Evolutionary conservation across 2,888 invertebrate genomes (phyloP).

Genomic region (Conistra vaccinii): DNA sequence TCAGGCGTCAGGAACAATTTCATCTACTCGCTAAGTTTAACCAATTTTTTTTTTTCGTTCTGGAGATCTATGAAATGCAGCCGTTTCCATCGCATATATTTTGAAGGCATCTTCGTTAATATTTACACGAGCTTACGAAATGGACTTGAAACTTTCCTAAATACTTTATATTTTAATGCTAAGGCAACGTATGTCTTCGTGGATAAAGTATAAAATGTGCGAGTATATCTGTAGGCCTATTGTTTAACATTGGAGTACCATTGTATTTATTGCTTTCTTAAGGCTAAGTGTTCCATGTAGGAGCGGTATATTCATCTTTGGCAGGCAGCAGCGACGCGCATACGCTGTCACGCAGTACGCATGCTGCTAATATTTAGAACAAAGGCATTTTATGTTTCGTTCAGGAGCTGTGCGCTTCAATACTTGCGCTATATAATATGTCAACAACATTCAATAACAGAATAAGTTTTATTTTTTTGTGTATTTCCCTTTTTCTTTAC

Average conservation of each 20-base stretch:
- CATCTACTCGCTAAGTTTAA: constrained; percentile 88
- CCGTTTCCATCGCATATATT: constrained; percentile 88
- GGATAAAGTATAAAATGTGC: constrained; percentile 47
- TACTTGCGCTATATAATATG: constrained; percentile 64
- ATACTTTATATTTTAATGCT: constrained; percentile 58
- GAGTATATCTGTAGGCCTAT: constrained; percentile 55
- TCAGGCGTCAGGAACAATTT: constrained; percentile 90
- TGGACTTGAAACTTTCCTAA: constrained; percentile 56
- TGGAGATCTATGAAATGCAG: constrained; percentile 82
- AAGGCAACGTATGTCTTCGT: constrained; percentile 62
- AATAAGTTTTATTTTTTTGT: constrained; percentile 73
- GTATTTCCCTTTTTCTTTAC: constrained; percentile 70
- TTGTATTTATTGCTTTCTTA: constrained; percentile 65
- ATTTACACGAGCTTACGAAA: constrained; percentile 63
- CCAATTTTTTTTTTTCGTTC: constrained; percentile 82
- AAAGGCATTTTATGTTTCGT: constrained; percentile 59
- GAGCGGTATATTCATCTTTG: constrained; percentile 56
- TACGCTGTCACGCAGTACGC: constrained; percentile 27
- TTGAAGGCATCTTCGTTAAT: constrained; percentile 66
- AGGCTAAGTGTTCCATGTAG: constrained; percentile 53
- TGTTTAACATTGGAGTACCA: constrained; percentile 41
- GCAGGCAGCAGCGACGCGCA: constrained; percentile 45
- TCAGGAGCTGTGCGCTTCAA: constrained; percentile 41
- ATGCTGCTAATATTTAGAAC: constrained; percentile 42
- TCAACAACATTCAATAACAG: constrained; percentile 65